phyloP scores from a whole-genome alignment of 1,140 invertebrate species.

The Cephus cinctus region DNA sequence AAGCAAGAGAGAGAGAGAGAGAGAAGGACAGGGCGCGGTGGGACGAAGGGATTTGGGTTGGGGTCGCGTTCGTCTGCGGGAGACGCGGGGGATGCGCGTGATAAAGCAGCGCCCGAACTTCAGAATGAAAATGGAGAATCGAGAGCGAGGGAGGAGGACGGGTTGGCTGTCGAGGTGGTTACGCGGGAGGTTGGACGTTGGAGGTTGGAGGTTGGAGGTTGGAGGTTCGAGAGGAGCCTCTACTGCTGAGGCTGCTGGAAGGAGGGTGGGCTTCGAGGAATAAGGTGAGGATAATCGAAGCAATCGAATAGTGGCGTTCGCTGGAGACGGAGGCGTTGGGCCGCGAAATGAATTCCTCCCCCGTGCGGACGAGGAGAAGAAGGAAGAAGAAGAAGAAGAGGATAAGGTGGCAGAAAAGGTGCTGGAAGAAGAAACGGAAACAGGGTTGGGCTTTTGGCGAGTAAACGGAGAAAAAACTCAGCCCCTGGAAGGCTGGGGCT shows the following conservation, averaged over 20 bases:
- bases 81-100: constrained; percentile 11
- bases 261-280: constrained; percentile 28
- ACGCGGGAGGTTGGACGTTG: constrained; percentile 3
- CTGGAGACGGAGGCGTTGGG: constrained; percentile 45
- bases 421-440: neutral
- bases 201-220: no score
- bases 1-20: constrained; percentile 6
- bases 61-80: neutral
- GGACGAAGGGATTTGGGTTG: neutral
- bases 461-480: constrained; percentile 25
- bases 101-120: constrained; percentile 16
- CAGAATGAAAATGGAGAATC: constrained; percentile 23
- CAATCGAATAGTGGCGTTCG: constrained; percentile 43
- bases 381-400: constrained; percentile 18
- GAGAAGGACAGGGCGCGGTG: neutral
- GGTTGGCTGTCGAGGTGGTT: constrained; percentile 11
- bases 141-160: constrained; percentile 13
- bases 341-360: constrained; percentile 50
- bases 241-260: no score
- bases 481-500: constrained; percentile 30
- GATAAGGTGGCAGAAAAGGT: constrained; percentile 5
- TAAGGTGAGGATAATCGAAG: constrained; percentile 49
- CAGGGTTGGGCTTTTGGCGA: constrained; percentile 16
- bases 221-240: no score
- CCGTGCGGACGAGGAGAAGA: constrained; percentile 19